Percentiles rank a stretch among this genome's conserved stretches.
Conservation (phyloP, 2,888 invertebrate species). For the Tachina lurida region DNA sequence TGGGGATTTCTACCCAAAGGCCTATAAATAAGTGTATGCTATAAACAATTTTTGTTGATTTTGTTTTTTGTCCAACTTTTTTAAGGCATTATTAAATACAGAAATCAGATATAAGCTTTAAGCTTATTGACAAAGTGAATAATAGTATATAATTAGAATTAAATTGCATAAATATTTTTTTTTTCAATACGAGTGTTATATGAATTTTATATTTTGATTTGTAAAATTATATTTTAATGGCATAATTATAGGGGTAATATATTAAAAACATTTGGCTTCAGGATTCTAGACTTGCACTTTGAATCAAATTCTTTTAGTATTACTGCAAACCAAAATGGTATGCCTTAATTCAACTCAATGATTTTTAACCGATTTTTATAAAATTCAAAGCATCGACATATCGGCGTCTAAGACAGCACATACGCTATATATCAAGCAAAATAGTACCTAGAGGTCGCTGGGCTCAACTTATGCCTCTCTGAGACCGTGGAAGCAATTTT, state of each 20-base stretch:
- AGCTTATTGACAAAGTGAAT: conserved; percentile 53
- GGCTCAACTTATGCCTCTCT: too few relatives aligned
- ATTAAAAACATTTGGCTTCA: too few relatives aligned
- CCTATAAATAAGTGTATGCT: conserved; percentile 69
- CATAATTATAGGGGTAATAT: conserved; percentile 20
- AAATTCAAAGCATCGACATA: too few relatives aligned
- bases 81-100: neutral
- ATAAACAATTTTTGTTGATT: conserved; percentile 59
- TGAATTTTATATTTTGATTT: conserved; percentile 6
- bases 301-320: too few relatives aligned
- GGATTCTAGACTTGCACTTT: too few relatives aligned
- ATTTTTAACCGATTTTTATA: too few relatives aligned
- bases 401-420: too few relatives aligned
- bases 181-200: conserved; percentile 1
- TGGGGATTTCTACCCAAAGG: conserved; percentile 29
- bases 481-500: too few relatives aligned
- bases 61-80: conserved; percentile 17
- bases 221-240: conserved; percentile 1
- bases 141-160: conserved; percentile 37
- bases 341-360: too few relatives aligned
- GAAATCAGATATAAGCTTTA: neutral
- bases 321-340: too few relatives aligned
- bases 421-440: too few relatives aligned
- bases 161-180: conserved; percentile 7
- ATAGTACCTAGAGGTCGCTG: too few relatives aligned